Percentiles rank a stretch among this genome's conserved stretches.
Conservation (phyloP, 1,140 invertebrate species). For the Drosophila equinoxialis region DNA sequence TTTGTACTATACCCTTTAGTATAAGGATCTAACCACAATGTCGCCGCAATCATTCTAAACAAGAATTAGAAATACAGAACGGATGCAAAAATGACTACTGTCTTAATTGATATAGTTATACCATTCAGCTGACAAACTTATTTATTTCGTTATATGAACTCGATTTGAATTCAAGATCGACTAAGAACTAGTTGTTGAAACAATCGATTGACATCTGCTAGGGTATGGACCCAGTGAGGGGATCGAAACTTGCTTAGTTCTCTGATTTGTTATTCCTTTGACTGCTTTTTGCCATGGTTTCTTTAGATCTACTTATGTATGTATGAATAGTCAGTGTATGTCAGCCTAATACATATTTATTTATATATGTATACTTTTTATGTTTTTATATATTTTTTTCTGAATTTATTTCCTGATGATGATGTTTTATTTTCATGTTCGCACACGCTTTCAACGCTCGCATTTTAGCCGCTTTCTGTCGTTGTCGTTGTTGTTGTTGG, state of each 20-base stretch:
- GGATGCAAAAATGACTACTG: too few relatives aligned
- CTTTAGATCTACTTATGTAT: constrained; percentile 30
- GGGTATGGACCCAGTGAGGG: neutral
- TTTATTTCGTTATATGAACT: too few relatives aligned
- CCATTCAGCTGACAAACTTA: too few relatives aligned
- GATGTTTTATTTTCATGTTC: constrained; percentile 79
- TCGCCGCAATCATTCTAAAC: too few relatives aligned
- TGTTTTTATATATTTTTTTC: constrained; percentile 35
- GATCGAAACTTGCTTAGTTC: neutral
- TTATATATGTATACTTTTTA: constrained; percentile 20
- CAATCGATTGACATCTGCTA: neutral
- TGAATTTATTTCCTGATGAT: constrained; percentile 79
- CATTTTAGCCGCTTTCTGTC: constrained; percentile 56
- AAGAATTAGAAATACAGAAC: too few relatives aligned
- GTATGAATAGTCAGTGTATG: constrained; percentile 40
- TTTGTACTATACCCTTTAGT: too few relatives aligned
- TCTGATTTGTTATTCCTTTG: constrained; percentile 14
- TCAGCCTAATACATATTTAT: constrained; percentile 44
- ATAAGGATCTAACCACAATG: too few relatives aligned
- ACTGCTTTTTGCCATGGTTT: constrained; percentile 1
- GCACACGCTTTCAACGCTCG: constrained; percentile 72
- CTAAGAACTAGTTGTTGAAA: neutral
- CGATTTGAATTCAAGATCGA: too few relatives aligned
- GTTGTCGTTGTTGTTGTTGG: constrained; percentile 45
- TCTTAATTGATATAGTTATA: too few relatives aligned